These are phyloP conservation scores for Salvator merianae DNA, from an alignment of 2,113 vertebrate species.

Conservation along the genomic window DNA sequence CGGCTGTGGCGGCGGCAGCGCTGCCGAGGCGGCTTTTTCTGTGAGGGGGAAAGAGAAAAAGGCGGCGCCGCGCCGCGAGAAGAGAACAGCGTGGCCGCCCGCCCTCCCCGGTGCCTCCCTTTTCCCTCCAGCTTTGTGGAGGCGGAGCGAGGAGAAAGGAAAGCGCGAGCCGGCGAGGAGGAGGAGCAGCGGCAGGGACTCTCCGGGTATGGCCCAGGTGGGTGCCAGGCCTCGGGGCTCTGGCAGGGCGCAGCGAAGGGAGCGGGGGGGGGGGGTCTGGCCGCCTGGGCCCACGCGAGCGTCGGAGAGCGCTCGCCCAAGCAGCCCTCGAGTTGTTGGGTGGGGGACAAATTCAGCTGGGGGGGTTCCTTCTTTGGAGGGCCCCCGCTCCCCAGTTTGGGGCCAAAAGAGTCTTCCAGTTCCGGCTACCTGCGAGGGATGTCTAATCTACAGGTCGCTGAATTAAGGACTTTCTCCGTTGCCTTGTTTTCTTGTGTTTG, in stretches of 20 bases:
- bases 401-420: background rate
- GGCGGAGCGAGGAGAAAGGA: background rate
- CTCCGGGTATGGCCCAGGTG: slow-evolving; percentile 62
- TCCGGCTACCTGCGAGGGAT: background rate
- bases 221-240: slow-evolving; percentile 27
- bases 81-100: background rate
- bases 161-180: accelerated
- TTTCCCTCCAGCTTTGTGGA: background rate
- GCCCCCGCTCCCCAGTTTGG: background rate
- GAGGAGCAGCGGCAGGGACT: slow-evolving; percentile 21
- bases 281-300: background rate
- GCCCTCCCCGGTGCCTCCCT: background rate
- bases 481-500: too few species aligned
- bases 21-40: slow-evolving; percentile 20
- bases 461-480: too few species aligned
- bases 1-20: background rate
- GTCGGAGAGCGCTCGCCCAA: background rate
- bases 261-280: background rate
- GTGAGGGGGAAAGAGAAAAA: background rate
- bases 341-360: too few species aligned
- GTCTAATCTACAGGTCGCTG: too few species aligned
- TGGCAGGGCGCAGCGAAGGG: background rate
- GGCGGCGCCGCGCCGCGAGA: background rate
- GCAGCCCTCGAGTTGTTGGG: too few species aligned
- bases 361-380: background rate